Conservation (phyloP, 2,113 vertebrate species). For the Pomatorhinus ruficollis region DNA sequence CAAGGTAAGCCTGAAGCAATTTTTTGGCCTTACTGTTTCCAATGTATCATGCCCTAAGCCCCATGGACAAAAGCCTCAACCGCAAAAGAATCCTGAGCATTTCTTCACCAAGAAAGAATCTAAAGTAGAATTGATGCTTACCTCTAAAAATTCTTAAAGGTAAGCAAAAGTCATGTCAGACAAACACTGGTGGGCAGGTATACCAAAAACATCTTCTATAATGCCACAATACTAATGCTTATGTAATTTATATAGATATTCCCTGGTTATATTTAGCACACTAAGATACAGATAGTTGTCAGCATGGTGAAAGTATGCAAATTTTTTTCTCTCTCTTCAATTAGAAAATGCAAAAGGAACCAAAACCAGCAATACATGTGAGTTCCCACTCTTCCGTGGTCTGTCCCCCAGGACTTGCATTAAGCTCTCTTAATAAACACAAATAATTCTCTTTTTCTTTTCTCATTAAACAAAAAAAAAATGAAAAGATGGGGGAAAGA, state of each 20-base stretch:
- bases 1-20: neutral
- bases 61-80: neutral
- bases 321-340: neutral
- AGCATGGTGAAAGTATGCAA: neutral
- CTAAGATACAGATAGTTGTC: neutral
- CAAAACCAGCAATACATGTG: neutral
- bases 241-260: neutral
- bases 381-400: neutral
- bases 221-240: neutral
- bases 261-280: neutral
- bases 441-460: slow-evolving; percentile 41
- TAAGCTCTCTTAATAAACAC: slow-evolving; percentile 24
- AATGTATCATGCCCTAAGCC: neutral
- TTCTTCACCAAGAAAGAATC: neutral
- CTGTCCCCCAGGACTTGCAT: neutral
- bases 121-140: neutral
- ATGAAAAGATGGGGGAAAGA: neutral
- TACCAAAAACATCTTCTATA: neutral
- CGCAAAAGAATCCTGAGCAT: neutral
- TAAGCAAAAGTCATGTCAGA: neutral
- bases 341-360: neutral
- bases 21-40: neutral
- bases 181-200: neutral
- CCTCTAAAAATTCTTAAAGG: neutral
- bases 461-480: neutral